Evolutionary conservation across 2,113 vertebrate genomes (phyloP), one percentile per base, ranked within the genome.

Genomic region (Psettodes erumei): DNA sequence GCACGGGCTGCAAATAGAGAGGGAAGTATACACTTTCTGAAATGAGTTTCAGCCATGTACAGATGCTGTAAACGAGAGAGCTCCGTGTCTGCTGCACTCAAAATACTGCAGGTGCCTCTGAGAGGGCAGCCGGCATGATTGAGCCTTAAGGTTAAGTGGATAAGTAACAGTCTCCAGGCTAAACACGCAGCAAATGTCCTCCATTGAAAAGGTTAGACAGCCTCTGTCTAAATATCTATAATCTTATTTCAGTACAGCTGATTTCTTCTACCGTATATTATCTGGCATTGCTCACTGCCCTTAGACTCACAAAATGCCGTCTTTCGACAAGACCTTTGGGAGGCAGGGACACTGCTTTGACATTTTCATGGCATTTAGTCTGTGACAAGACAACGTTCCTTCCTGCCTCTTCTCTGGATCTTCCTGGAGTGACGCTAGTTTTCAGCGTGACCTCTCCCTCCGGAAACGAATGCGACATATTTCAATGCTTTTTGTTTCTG

Each of bases 351-450:
- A 74, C 16, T 1, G 51, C 64, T 61, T 32, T 93, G 93, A 88
- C 92, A 93, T 93, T 94, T 92, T 32, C 64, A 28, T 91, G 88
- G 67, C 86, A 93, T 93, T 93, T 93, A 68, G 70, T 62, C 54
- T 82, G 66, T 76, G 75, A 81, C 63, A 62, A 78, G 73, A 72
- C 59, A 48, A 35, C 81, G 38, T 76, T 38, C 56, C 38, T 79
- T 78, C 65, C 27, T 61, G 63, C 50, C 48, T 79, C n/a, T 70
- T 75, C 47, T 67, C 42, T 74, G 65, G 43, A 56, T 87, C 63
- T 67, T 85, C 77, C 55, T 61, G 67, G 64, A 85, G 73, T 56
- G 67, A 80, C 78, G 75, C 62, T 82, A 81, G 81, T 89, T 77
- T 75, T 72, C 75, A 56, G 10, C 25, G 63, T 65, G 81, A 58